Percentiles rank a stretch among this genome's conserved stretches.
Evolutionary conservation across 2,888 invertebrate genomes (phyloP).

Genomic region (Pristionchus entomophagus): DNA sequence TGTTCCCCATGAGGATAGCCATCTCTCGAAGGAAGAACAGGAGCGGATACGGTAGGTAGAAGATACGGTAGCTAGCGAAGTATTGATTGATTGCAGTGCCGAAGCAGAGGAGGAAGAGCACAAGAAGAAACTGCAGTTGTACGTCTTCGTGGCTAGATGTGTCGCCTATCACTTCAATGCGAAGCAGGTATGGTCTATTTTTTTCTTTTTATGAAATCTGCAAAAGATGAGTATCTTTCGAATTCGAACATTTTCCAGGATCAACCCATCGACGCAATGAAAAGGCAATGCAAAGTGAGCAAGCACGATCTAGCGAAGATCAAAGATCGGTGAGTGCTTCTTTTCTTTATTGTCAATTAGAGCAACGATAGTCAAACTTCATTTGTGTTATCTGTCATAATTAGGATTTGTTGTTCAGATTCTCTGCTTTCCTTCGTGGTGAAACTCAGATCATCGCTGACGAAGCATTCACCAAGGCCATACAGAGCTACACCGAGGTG

Average conservation of each 20-base stretch:
- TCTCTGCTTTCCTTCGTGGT: constrained; percentile 95
- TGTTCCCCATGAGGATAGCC: constrained; percentile 52
- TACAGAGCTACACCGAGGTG: constrained; percentile 88
- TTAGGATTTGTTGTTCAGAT: constrained; percentile 79
- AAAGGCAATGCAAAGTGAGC: constrained; percentile 92
- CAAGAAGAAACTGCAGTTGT: constrained; percentile 92
- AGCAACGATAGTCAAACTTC: background rate
- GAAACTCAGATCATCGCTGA: constrained; percentile 98
- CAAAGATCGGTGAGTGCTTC: constrained; percentile 61
- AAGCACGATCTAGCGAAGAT: constrained; percentile 84
- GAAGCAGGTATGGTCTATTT: constrained; percentile 81
- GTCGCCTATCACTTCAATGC: constrained; percentile 97
- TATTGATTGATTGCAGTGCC: constrained; percentile 81
- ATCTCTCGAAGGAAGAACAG: constrained; percentile 73
- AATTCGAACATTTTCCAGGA: background rate
- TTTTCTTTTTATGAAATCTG: background rate
- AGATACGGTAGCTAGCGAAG: background rate
- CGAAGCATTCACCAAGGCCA: constrained; percentile 98
- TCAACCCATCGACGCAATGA: constrained; percentile 89
- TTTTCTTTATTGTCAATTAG: too few species aligned
- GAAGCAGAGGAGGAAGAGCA: constrained; percentile 96
- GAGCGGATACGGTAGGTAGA: constrained; percentile 68
- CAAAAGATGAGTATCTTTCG: background rate
- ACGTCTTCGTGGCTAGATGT: constrained; percentile 95
- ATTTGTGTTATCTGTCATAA: background rate